Percentiles rank a stretch among this genome's conserved stretches.
Evolutionary conservation across 2,113 vertebrate genomes (phyloP).

Genomic region (Actenoides hombroni): DNA sequence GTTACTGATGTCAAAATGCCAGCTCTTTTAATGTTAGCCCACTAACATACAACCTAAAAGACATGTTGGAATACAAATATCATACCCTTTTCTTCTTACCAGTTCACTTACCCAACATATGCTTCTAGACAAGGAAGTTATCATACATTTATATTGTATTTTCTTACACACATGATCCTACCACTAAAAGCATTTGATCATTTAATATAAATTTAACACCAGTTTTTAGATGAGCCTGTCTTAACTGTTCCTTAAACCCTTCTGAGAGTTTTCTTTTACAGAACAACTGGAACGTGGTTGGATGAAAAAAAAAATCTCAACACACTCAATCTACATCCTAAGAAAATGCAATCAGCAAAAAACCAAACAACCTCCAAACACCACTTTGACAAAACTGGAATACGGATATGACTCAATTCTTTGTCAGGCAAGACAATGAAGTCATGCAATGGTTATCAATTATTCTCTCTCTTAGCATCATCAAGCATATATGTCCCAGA

Average conservation of each 20-base stretch:
- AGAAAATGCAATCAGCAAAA: not conserved
- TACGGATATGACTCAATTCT: not conserved
- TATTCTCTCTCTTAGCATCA: not conserved
- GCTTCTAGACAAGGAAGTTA: not conserved
- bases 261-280: not conserved
- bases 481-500: not conserved
- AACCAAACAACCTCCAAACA: not conserved
- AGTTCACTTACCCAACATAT: not conserved
- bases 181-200: not conserved
- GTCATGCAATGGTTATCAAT: not conserved
- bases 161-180: not conserved
- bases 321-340: not conserved
- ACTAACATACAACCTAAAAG: not conserved
- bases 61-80: not conserved
- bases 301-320: not conserved
- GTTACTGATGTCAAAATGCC: not conserved
- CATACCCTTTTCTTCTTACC: not conserved
- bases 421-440: not conserved
- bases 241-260: not conserved
- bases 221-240: not conserved
- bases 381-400: not conserved
- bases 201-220: not conserved
- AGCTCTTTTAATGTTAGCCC: not conserved
- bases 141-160: not conserved
- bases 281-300: not conserved